Conservation (phyloP, 2,888 invertebrate genomes). For the Heteromyza rotundicornis region DNA sequence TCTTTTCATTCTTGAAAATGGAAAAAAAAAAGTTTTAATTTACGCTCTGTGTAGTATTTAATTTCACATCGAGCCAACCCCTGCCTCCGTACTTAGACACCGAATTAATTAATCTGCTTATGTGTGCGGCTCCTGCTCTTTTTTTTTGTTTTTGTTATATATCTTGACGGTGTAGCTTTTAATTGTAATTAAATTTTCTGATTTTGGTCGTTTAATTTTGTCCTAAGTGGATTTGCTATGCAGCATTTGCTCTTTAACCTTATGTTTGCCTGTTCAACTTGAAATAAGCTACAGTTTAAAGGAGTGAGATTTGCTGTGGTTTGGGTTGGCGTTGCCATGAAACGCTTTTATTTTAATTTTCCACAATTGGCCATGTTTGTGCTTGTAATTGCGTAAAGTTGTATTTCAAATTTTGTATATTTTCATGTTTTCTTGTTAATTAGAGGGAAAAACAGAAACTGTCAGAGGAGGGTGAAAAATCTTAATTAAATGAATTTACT, state of each 20-base stretch:
- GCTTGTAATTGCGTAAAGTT: no score
- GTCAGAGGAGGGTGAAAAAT: no score
- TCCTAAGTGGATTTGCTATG: constrained; percentile 16
- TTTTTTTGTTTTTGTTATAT: not conserved
- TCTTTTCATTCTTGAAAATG: no score
- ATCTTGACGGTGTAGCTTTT: not conserved
- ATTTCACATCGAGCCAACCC: not conserved
- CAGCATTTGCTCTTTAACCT: not conserved
- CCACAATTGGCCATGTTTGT: no score
- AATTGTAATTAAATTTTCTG: constrained; percentile 17
- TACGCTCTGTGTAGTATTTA: not conserved
- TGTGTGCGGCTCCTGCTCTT: not conserved
- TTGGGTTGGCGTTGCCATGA: not conserved
- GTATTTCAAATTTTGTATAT: no score
- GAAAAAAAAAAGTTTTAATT: not conserved
- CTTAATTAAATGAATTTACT: no score
- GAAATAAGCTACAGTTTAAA: no score
- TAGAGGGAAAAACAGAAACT: no score
- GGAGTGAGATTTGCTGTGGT: no score
- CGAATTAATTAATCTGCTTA: constrained; percentile 22
- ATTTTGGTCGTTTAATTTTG: constrained; percentile 10
- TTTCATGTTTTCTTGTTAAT: no score
- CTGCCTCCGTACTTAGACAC: not conserved
- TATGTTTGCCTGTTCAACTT: no score
- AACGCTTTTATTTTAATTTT: no score